Evolutionary conservation across 2,113 vertebrate genomes (phyloP).

Genomic region (Mastomys coucha): DNA sequence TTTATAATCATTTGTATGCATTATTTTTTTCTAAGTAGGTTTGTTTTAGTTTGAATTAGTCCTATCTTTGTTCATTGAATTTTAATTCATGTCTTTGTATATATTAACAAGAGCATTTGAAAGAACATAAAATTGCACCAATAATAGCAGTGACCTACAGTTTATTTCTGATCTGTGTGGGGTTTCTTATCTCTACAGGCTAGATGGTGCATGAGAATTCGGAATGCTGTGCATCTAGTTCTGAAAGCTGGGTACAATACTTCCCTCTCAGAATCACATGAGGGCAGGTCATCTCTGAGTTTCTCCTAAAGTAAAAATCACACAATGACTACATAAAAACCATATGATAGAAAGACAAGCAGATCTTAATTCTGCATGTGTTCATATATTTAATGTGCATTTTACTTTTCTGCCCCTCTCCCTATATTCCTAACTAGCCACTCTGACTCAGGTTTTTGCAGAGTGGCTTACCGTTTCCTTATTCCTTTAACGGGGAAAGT

Average conservation of each 20-base stretch:
- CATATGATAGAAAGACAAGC: background rate
- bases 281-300: background rate
- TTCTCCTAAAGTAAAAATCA: slow-evolving; percentile 50
- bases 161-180: background rate
- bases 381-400: background rate
- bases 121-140: background rate
- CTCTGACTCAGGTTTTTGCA: background rate
- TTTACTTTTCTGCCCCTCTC: background rate
- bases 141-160: background rate
- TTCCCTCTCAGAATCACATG: background rate
- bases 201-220: background rate
- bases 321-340: background rate
- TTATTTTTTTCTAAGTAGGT: background rate
- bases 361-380: background rate
- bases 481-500: background rate
- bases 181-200: background rate
- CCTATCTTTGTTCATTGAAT: background rate
- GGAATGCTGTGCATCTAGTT: background rate
- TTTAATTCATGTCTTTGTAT: background rate
- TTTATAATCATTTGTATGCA: background rate
- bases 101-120: slow-evolving; percentile 21
- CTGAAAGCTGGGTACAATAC: background rate
- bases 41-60: slow-evolving; percentile 20
- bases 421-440: background rate
- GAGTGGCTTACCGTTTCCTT: background rate